Conservation (phyloP, 2,113 vertebrate genomes). For the Anseranas semipalmata region DNA sequence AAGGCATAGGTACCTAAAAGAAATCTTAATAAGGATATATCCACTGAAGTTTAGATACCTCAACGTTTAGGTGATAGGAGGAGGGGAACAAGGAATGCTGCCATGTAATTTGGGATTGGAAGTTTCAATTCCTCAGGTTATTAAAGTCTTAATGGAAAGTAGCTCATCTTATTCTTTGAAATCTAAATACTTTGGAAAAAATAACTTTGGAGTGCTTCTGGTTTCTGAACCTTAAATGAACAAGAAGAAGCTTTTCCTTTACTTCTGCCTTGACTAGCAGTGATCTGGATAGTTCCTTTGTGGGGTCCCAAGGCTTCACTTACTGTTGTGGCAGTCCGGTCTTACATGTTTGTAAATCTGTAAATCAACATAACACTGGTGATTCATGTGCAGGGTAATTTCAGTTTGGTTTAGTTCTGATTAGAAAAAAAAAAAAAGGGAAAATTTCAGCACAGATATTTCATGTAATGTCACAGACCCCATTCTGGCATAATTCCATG, state of each 20-base stretch:
- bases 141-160: background rate
- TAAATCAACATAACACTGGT: background rate
- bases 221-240: background rate
- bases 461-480: background rate
- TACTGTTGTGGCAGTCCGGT: background rate
- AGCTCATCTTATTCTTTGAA: background rate
- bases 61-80: fast-evolving
- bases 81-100: background rate
- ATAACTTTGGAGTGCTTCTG: background rate
- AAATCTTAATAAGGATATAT: background rate
- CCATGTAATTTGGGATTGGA: background rate
- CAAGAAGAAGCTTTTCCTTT: background rate
- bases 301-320: background rate
- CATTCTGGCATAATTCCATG: constrained; percentile 24
- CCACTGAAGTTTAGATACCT: background rate
- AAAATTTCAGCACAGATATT: background rate
- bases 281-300: background rate
- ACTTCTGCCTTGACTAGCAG: background rate
- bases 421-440: background rate
- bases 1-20: background rate
- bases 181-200: background rate
- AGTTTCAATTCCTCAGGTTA: background rate
- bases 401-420: background rate
- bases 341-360: background rate
- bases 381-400: background rate